phyloP scores from a whole-genome alignment of 2,113 vertebrate species.

The Sardina pilchardus region DNA sequence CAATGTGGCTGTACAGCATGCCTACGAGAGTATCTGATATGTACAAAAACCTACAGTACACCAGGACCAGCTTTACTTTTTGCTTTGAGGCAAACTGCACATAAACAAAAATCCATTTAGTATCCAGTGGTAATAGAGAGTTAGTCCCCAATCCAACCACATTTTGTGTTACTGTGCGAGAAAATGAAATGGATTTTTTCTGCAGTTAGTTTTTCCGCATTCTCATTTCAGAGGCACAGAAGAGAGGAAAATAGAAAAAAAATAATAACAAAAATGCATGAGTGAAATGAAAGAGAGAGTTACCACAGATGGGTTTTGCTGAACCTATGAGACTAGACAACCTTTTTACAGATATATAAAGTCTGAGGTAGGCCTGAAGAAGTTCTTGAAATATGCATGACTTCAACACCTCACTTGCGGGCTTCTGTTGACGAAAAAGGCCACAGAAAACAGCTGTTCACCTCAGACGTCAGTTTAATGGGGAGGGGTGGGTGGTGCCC shows the following conservation, averaged over 20 bases:
- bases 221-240: background rate
- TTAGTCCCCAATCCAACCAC: too few relatives aligned
- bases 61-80: background rate
- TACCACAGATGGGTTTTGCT: conserved; percentile 4
- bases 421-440: background rate
- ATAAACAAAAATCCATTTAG: background rate
- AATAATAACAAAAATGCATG: background rate
- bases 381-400: background rate
- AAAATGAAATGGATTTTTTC: background rate
- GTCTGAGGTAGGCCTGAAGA: background rate
- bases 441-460: background rate
- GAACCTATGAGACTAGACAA: background rate
- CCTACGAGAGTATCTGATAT: background rate
- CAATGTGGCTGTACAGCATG: background rate
- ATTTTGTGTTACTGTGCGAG: background rate
- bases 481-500: background rate
- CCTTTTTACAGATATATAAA: background rate
- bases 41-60: background rate
- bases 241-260: background rate
- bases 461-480: background rate
- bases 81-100: background rate
- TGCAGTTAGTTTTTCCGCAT: too few relatives aligned
- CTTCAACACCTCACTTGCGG: background rate
- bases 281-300: background rate
- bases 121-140: background rate